phyloP scores from a whole-genome alignment of 2,797 vertebrate genomes.

The Cossypha niveicapilla region DNA sequence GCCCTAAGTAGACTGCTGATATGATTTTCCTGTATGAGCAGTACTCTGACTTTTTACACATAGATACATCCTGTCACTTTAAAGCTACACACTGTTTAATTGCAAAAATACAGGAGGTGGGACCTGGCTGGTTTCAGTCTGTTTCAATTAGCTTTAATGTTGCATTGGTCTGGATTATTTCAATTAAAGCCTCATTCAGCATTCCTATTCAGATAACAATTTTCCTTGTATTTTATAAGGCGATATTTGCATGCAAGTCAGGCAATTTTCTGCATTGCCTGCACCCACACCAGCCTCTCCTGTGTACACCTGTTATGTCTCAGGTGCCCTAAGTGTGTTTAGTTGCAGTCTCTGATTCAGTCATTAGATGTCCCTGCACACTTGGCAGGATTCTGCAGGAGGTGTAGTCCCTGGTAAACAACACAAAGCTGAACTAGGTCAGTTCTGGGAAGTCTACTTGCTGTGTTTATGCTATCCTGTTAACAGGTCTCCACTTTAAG shows the following conservation, averaged over 20 bases:
- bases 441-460: background rate
- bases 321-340: background rate
- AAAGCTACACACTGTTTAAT: background rate
- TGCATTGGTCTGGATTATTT: background rate
- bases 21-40: background rate
- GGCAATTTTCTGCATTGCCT: background rate
- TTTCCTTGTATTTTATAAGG: background rate
- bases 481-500: background rate
- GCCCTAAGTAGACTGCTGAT: background rate
- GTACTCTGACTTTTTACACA: background rate
- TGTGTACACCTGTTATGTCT: background rate
- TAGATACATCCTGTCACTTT: background rate
- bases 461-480: background rate
- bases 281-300: background rate
- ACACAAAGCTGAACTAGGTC: background rate
- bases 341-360: background rate
- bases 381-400: background rate
- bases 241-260: background rate
- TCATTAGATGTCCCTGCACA: constrained; percentile 34
- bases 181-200: background rate
- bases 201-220: background rate
- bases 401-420: background rate
- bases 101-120: background rate
- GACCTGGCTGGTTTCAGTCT: background rate
- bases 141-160: background rate